Conservation (phyloP, 2,797 vertebrate genomes). For the Hydrocynus forskahlii region DNA sequence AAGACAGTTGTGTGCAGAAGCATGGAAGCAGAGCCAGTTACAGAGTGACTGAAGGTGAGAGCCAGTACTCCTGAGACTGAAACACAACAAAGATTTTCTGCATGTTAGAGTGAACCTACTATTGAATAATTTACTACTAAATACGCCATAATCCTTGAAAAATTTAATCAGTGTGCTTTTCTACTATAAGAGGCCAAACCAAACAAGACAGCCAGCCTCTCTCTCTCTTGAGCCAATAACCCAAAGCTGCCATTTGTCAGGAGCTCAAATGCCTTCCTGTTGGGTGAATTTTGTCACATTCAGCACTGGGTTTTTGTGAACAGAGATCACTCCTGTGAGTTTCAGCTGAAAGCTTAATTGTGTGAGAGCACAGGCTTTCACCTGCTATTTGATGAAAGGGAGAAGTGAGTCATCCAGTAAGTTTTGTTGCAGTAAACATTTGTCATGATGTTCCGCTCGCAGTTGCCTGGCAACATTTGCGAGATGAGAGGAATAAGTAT, state of each 20-base stretch:
- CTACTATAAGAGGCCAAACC: neutral
- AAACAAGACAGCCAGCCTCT: conserved; percentile 8
- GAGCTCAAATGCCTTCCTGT: conserved; percentile 14
- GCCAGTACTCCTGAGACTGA: too few relatives aligned
- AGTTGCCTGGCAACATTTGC: conserved; percentile 66
- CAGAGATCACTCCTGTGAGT: conserved; percentile 7
- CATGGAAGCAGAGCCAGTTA: too few relatives aligned
- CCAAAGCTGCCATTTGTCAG: neutral
- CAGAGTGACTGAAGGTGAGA: too few relatives aligned
- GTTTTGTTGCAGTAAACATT: conserved; percentile 66
- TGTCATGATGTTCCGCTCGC: conserved; percentile 62
- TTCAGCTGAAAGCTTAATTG: conserved; percentile 40
- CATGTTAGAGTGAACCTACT: neutral
- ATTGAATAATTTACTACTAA: neutral
- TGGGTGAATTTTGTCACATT: conserved; percentile 19
- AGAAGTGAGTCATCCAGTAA: conserved; percentile 61
- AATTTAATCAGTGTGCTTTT: neutral
- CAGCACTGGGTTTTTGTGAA: neutral
- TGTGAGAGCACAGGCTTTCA: conserved; percentile 53
- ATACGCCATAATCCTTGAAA: neutral
- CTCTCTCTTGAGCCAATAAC: neutral
- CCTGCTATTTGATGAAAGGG: conserved; percentile 56
- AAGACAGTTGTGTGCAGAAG: too few relatives aligned
- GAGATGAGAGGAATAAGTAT: conserved; percentile 58
- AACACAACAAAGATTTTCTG: neutral